These are phyloP conservation scores for Nomada ruficornis DNA, from an alignment of 2,888 invertebrate genomes.

Conservation along the genomic window DNA sequence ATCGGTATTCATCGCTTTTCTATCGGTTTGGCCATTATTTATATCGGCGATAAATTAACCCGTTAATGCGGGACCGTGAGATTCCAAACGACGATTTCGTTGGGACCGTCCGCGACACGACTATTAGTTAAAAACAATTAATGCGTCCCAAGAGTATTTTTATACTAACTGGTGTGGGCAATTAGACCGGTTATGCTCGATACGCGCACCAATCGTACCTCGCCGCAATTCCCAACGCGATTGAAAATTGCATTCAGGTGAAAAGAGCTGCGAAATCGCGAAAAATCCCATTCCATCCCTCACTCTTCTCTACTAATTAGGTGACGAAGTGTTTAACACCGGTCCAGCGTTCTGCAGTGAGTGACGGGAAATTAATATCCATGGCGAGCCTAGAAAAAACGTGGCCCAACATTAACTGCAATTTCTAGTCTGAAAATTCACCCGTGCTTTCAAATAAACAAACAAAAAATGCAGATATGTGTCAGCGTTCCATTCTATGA, in stretches of 20 bases:
- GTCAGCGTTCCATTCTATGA: too few species aligned
- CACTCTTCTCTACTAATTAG: not conserved
- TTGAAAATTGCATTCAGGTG: not conserved
- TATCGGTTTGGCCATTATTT: constrained; percentile 25
- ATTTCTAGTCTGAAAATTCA: not conserved
- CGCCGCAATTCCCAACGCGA: constrained; percentile 39
- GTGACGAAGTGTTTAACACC: not conserved
- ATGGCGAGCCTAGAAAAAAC: not conserved
- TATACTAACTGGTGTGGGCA: constrained; percentile 26
- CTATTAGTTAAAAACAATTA: constrained; percentile 61
- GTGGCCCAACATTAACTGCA: not conserved
- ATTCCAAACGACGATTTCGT: constrained; percentile 22
- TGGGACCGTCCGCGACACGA: not conserved
- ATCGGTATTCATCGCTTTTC: constrained; percentile 10
- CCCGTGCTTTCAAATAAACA: too few species aligned
- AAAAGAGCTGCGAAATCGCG: constrained; percentile 16
- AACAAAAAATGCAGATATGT: too few species aligned
- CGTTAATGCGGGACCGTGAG: constrained; percentile 28
- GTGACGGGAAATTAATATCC: not conserved
- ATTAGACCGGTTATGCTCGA: constrained; percentile 43
- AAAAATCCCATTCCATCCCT: not conserved
- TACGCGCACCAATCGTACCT: constrained; percentile 13
- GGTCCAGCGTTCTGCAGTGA: not conserved
- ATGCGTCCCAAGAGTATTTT: constrained; percentile 56
- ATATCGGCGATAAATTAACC: constrained; percentile 39